These are phyloP conservation scores for Heteropelma amictum DNA, from an alignment of 2,888 invertebrate species.

Conservation along the genomic window DNA sequence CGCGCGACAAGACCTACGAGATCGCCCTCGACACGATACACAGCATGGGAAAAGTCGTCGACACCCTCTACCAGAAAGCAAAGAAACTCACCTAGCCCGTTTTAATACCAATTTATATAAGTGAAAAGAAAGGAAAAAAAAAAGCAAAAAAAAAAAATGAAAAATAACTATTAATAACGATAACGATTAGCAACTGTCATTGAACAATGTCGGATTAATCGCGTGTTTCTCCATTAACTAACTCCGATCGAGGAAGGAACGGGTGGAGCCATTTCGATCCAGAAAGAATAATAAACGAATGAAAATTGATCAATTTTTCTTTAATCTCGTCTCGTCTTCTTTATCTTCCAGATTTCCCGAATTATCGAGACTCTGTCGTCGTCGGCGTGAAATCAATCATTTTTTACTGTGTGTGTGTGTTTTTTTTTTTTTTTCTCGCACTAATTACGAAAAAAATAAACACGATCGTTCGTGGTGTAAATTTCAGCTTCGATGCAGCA, in stretches of 20 bases:
- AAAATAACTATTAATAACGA: conserved; percentile 69
- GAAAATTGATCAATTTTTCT: too few species aligned
- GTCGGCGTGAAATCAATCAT: too few species aligned
- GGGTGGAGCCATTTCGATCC: too few species aligned
- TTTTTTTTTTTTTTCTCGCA: too few species aligned
- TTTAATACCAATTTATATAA: conserved; percentile 71
- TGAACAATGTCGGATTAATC: conserved; percentile 63
- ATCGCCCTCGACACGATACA: conserved; percentile 98
- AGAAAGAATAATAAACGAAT: too few species aligned
- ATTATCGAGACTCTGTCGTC: too few species aligned
- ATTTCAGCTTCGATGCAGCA: too few species aligned
- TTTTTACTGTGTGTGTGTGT: too few species aligned
- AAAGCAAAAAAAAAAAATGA: conserved; percentile 22
- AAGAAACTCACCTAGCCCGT: conserved; percentile 94
- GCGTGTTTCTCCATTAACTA: conserved; percentile 56
- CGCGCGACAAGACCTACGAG: conserved; percentile 97
- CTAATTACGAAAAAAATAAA: neutral
- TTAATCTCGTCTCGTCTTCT: too few species aligned
- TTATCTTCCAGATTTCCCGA: too few species aligned
- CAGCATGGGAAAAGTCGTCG: conserved; percentile 99
- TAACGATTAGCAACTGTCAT: conserved; percentile 67
- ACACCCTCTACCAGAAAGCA: conserved; percentile 99
- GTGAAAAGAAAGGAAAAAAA: conserved; percentile 57
- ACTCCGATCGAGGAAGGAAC: conserved; percentile 2
- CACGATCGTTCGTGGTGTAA: too few species aligned